Base-by-base conservation (phyloP, 2,888 invertebrate species). In the Exocentrus adspersus region DNA sequence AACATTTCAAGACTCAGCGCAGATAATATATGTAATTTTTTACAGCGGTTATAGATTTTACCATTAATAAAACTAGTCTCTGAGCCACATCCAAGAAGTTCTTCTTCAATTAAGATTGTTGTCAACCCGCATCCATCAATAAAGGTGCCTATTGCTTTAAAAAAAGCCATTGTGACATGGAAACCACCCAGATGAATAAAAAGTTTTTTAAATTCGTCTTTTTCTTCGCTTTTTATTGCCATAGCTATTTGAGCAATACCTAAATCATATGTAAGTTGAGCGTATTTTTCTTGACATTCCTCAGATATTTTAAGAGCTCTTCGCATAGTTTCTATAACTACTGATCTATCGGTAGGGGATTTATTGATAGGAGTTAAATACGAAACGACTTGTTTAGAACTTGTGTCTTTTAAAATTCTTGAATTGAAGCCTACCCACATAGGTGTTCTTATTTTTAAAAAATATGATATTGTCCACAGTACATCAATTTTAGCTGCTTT, bases 181-280 rank as follows among this genome's bases (percentile, higher is more conserved):
- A 83, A 81, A 16, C 72, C 62, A 10, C 80, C 80, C 12, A 78
- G 62, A 71, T 80, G 77, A 32, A 81, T 48, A 66, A 63, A n/a
- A 77, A 60, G 10, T 17, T 60, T 60, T 30, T 60, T 24, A 21
- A 53, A 53, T 53, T 10, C 20, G 6, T n/a, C 14, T 2, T 17
- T 17, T 32, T 53, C 53, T 12, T 77, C 17, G 75, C 57, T 69
- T 65, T 78, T 73, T 46, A 79, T 75, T 70, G 72, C 70, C 41
- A 72, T 56, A 6, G 70, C 72, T 48, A 73, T 60, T 72, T 69
- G 72, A 21, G 77, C 71, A 37, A 78, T 78, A 0, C 76, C 78
- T 51, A 79, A 65, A 69, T 78, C 78, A 63, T 78, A 79, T 4
- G 78, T 77, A 2, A 78, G 73, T 67, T 75, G 65, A 0, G 59